A percentile compares a stretch with the other conserved stretches of the same genome.
These are phyloP conservation scores for Cheilosia vernalis DNA, from an alignment of 2,888 invertebrate genomes.

Conservation along the genomic window DNA sequence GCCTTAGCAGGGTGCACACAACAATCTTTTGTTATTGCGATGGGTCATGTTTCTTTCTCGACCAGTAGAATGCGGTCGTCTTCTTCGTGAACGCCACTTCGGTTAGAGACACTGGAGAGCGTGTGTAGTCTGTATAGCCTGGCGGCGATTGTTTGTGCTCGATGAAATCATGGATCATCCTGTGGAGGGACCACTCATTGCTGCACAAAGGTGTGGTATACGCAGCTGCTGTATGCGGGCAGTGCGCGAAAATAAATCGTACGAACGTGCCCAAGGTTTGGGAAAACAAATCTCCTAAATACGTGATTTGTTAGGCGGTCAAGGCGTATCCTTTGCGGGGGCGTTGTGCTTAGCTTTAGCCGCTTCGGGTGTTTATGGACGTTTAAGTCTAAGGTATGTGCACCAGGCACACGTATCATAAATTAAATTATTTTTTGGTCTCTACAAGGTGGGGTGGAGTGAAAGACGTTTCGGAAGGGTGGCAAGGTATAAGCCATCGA, in stretches of 20 bases:
- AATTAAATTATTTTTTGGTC: conserved; percentile 54
- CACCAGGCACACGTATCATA: conserved; percentile 19
- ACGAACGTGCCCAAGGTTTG: conserved; percentile 44
- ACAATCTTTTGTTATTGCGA: conserved; percentile 36
- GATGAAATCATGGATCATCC: conserved; percentile 21
- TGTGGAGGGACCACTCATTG: conserved; percentile 5
- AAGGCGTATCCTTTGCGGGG: conserved; percentile 30
- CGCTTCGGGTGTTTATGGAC: conserved; percentile 33
- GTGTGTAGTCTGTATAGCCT: not conserved
- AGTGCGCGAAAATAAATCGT: conserved; percentile 46
- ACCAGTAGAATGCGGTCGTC: not conserved
- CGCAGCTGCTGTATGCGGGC: conserved; percentile 10
- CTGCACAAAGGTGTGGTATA: conserved; percentile 16
- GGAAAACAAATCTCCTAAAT: conserved; percentile 58
- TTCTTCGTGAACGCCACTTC: not conserved
- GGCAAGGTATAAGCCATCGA: no score
- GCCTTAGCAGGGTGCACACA: conserved; percentile 22
- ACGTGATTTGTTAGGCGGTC: conserved; percentile 67
- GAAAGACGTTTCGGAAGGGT: not conserved
- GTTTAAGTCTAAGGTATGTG: conserved; percentile 21
- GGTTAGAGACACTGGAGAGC: not conserved
- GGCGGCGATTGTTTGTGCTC: not conserved
- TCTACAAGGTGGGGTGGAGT: not conserved
- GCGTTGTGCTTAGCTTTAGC: conserved; percentile 9
- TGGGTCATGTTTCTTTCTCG: conserved; percentile 20